Evolutionary conservation across 2,113 vertebrate genomes (phyloP).

Genomic region (Nannospalax galili): DNA sequence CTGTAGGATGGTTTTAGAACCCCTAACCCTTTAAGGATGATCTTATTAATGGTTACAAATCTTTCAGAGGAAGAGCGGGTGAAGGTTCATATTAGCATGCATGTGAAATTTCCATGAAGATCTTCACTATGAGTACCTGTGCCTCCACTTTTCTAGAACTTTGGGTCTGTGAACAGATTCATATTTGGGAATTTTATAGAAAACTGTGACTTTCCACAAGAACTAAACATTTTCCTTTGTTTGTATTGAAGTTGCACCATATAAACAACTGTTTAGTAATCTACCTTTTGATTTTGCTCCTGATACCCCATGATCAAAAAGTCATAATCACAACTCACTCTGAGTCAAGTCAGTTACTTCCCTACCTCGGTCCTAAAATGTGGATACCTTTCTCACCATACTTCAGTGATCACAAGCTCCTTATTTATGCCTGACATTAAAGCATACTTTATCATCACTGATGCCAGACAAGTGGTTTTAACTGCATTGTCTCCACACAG

Average conservation of each 20-base stretch:
- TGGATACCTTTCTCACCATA: neutral
- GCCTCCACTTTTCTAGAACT: neutral
- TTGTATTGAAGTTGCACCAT: neutral
- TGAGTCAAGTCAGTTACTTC: neutral
- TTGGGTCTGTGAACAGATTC: neutral
- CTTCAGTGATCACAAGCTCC: neutral
- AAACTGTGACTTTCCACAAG: neutral
- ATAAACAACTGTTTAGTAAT: neutral
- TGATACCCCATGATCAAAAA: neutral
- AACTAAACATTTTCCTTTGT: neutral
- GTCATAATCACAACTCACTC: neutral
- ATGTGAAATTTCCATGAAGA: accelerated
- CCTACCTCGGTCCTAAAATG: neutral
- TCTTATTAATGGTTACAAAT: neutral
- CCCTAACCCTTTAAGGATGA: neutral
- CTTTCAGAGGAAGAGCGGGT: neutral
- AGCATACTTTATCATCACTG: neutral
- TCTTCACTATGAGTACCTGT: neutral
- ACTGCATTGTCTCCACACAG: neutral
- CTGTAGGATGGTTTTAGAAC: neutral
- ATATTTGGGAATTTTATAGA: neutral
- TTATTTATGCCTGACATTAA: neutral
- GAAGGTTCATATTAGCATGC: neutral
- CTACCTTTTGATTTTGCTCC: neutral
- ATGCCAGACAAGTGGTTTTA: neutral